phyloP scores from a whole-genome alignment of 2,797 vertebrate species.

The Gobio occitaniae region DNA sequence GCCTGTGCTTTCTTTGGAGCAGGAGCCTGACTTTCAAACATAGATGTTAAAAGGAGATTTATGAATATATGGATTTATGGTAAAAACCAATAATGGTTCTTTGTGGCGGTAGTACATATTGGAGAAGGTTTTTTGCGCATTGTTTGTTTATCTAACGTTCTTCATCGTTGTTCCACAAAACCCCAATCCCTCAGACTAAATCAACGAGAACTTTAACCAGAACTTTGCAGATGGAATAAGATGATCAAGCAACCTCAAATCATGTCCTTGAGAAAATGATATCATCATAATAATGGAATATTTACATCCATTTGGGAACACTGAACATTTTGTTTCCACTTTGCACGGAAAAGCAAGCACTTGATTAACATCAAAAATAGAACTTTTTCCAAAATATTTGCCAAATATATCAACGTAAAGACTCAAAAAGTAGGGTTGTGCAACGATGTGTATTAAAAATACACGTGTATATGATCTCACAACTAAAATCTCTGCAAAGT shows the following conservation, averaged over 20 bases:
- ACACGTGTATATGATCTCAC: background rate
- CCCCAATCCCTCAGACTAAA: conserved; percentile 53
- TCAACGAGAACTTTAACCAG: conserved; percentile 61
- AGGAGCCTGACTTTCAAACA: conserved; percentile 72
- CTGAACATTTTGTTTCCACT: conserved; percentile 51
- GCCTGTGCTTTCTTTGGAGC: conserved; percentile 81
- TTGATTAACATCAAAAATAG: conserved; percentile 40
- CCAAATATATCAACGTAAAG: conserved; percentile 25
- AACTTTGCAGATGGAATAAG: conserved; percentile 62
- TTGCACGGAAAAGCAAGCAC: conserved; percentile 55
- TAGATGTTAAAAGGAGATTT: conserved; percentile 75
- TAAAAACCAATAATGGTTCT: conserved; percentile 67
- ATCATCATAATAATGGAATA: conserved; percentile 62
- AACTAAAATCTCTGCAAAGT: background rate
- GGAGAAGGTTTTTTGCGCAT: conserved; percentile 63
- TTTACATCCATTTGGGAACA: conserved; percentile 57
- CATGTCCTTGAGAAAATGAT: conserved; percentile 67
- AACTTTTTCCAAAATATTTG: conserved; percentile 43
- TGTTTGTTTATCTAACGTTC: conserved; percentile 67
- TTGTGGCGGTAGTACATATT: conserved; percentile 60
- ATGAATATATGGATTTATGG: conserved; percentile 68
- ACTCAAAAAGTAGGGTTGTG: conserved; percentile 23
- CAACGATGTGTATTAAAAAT: background rate
- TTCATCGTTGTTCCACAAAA: conserved; percentile 54
- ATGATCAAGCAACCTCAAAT: conserved; percentile 69